Evolutionary conservation across 1,140 invertebrate species (phyloP), one percentile per base, ranked within the genome.

Genomic region (Trichonephila inaurata): DNA sequence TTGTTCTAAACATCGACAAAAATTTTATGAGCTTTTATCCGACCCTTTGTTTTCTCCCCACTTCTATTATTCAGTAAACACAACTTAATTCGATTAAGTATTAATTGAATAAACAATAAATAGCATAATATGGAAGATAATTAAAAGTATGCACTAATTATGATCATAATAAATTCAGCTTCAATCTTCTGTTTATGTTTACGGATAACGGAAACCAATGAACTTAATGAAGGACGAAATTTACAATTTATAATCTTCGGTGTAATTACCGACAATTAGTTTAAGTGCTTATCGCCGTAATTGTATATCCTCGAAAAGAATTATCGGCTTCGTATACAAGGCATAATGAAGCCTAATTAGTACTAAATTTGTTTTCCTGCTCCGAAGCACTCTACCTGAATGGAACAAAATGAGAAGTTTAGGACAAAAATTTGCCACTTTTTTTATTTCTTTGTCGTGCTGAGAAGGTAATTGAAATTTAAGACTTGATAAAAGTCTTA

Each of bases 271-370:
- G 72, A 40, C 72, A 77, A 77, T 77, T 77, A 77, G 72, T 40
- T 77, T 77, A 33, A 77, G 72, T 77, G 72, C 69, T 77, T 77
- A 77, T 77, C 28, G 28, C 72, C 28, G 72, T 77, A 77, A 77
- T 77, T 77, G 72, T 77, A 40, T 40, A 77, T 77, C 24, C 28
- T 40, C 28, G 24, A 77, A 77, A 77, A 77, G 72, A 77, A 77
- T 77, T 77, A 77, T 33, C 28, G 72, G 28, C 16, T 16, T 28
- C 72, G 16, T 77, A 28, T 33, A 33, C 28, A 33, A 40, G 28
- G 28, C 33, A 77, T 77, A 77, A 40, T 77, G 72, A 40, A 28
- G 33, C 33, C 72, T 77, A 77, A 77, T 77, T 77, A 77, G 72
- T 77, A 12, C 72, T 33, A 51, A 77, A 77, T 77, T 77, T 77